Conservation (phyloP, 2,113 vertebrate species). For the Osmerus mordax region DNA sequence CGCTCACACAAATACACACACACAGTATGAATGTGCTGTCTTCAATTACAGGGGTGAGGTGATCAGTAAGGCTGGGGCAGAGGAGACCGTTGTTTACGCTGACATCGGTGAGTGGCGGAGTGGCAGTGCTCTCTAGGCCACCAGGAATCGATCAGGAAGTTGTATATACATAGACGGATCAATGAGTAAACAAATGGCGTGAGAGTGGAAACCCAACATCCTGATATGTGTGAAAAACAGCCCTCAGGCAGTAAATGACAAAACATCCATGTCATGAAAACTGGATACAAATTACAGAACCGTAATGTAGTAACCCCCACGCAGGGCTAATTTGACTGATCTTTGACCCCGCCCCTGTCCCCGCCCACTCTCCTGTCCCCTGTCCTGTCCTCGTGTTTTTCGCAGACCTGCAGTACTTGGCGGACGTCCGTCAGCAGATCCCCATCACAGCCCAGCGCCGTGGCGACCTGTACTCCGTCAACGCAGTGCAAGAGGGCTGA, state of each 20-base stretch:
- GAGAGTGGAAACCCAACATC: too few relatives aligned
- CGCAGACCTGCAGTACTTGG: slow-evolving; percentile 88
- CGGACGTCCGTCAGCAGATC: slow-evolving; percentile 89
- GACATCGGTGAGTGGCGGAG: slow-evolving; percentile 87
- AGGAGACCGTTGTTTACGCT: slow-evolving; percentile 83
- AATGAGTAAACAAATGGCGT: too few relatives aligned
- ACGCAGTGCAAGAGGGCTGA: slow-evolving; percentile 41
- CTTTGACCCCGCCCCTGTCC: background rate
- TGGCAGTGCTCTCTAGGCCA: too few relatives aligned
- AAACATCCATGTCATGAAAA: too few relatives aligned
- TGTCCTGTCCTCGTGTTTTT: background rate
- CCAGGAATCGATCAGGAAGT: too few relatives aligned
- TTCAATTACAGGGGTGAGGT: slow-evolving; percentile 88
- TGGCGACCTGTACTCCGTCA: slow-evolving; percentile 81
- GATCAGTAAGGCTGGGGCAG: slow-evolving; percentile 81
- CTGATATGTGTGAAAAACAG: too few relatives aligned
- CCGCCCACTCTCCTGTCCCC: background rate
- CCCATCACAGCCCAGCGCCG: slow-evolving; percentile 86
- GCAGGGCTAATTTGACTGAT: background rate
- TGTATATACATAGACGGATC: too few relatives aligned
- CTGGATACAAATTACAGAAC: too few relatives aligned
- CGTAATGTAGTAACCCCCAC: background rate
- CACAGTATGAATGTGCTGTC: background rate
- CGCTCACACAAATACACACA: too few relatives aligned
- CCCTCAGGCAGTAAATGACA: background rate